A percentile compares a stretch with the other conserved stretches of the same genome.
Evolutionary conservation across 1,140 invertebrate genomes (phyloP).

Genomic region (Tetramorium simillimum): DNA sequence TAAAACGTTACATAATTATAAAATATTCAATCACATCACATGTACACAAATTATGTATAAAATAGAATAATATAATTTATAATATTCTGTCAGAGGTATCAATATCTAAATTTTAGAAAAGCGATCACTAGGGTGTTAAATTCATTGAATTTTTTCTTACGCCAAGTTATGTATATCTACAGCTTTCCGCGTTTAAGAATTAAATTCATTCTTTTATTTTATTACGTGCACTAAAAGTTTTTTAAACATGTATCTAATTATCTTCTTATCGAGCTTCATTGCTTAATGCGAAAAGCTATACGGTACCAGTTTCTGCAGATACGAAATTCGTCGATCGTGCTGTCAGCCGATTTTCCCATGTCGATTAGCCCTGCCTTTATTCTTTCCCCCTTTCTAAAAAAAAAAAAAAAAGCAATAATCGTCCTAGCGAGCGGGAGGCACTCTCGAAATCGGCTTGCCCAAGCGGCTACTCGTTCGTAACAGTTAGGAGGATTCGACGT

Average conservation of each 20-base stretch:
- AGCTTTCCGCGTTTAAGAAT: background rate
- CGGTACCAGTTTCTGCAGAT: background rate
- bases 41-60: background rate
- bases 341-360: background rate
- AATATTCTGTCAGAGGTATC: background rate
- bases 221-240: background rate
- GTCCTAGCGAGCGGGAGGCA: background rate
- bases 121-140: background rate
- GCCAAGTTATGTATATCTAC: background rate
- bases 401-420: constrained; percentile 26
- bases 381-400: background rate
- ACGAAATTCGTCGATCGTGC: background rate
- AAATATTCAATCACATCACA: background rate
- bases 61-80: background rate
- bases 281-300: background rate
- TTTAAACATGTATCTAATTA: background rate
- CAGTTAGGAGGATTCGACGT: constrained; percentile 67
- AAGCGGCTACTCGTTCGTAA: constrained; percentile 30
- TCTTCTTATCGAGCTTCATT: background rate
- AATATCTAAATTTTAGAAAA: background rate
- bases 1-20: background rate
- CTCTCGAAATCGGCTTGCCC: constrained; percentile 44
- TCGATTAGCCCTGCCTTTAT: background rate
- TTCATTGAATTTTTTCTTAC: background rate
- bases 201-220: background rate